Evolutionary conservation across 2,113 vertebrate genomes (phyloP), one percentile per base, ranked within the genome.

Genomic region (Girardinichthys multiradiatus): DNA sequence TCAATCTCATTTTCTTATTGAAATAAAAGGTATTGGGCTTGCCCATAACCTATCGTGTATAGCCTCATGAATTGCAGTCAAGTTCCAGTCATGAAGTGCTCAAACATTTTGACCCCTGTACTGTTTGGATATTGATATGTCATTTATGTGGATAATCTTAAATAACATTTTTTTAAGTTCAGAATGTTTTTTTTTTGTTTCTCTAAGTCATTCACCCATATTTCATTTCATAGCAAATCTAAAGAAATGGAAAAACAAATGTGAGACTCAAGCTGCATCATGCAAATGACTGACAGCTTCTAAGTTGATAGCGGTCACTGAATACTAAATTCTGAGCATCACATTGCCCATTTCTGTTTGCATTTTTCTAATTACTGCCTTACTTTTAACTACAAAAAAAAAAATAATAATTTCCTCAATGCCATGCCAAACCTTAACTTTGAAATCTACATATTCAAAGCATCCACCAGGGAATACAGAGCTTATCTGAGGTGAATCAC

Each of bases 61-160:
- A n/a, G n/a, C n/a, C n/a, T n/a, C n/a, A 45, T 45, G 17, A 45
- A 4, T 19, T n/a, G n/a, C n/a, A n/a, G 4, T 14, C 4, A 4
- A 45, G 5, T 45, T 45, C 14, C 4, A 17, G 15, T 45, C 4
- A 45, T n/a, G 42, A 45, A 45, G 15, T 15, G 21, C 21, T 24
- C 10, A 24, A 51, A 51, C 7, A 51, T 51, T 51, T 51, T 5
- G 5, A 24, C 24, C 15, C 9, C 9, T n/a, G 9, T 54, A 2
- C 48, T 54, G 48, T 35, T 35, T 7, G 10, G 10, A 28, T 74
- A 86, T 88, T 86, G 70, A 82, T 84, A 67, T 77, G 78, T 75
- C 79, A 88, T 7, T 59, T 68, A 86, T 68, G 73, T 71, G 74
- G 77, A 83, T 70, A 45, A 68, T 54, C 21, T 54, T 10, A 24